phyloP scores from a whole-genome alignment of 2,797 vertebrate genomes.

The Sardinella longiceps region DNA sequence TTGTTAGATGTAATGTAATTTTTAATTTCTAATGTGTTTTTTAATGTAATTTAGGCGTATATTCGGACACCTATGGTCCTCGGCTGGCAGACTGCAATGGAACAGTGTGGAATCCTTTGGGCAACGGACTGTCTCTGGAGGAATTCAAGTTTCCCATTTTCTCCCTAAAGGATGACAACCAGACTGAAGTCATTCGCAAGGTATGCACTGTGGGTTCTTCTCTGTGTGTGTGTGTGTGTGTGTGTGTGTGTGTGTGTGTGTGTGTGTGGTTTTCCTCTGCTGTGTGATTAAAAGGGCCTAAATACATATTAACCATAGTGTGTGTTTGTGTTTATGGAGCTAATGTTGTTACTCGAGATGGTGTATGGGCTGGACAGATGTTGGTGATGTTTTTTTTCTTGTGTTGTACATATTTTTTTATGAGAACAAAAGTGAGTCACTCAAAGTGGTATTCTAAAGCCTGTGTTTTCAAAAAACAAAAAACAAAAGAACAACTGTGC shows the following conservation, averaged over 20 bases:
- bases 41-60: constrained; percentile 79
- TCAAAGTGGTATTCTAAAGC: too few relatives aligned
- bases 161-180: constrained; percentile 86
- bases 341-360: too few relatives aligned
- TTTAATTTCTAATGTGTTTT: too few relatives aligned
- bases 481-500: too few relatives aligned
- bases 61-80: constrained; percentile 79
- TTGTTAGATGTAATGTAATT: not conserved
- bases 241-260: constrained; percentile 30
- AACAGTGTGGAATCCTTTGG: constrained; percentile 82
- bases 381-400: too few relatives aligned
- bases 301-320: not conserved
- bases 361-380: too few relatives aligned
- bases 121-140: constrained; percentile 85
- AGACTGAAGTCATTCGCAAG: constrained; percentile 87
- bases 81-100: constrained; percentile 80
- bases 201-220: constrained; percentile 56
- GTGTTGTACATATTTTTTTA: too few relatives aligned
- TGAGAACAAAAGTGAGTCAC: too few relatives aligned
- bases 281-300: not conserved
- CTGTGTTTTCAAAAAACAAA: too few relatives aligned
- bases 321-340: not conserved
- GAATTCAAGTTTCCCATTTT: constrained; percentile 93
- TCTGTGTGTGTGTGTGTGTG: constrained; percentile 3
- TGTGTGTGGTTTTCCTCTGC: not conserved